Evolutionary conservation across 2,797 vertebrate genomes (phyloP), one percentile per base, ranked within the genome.

Genomic region (Muraenolepis orangiensis): DNA sequence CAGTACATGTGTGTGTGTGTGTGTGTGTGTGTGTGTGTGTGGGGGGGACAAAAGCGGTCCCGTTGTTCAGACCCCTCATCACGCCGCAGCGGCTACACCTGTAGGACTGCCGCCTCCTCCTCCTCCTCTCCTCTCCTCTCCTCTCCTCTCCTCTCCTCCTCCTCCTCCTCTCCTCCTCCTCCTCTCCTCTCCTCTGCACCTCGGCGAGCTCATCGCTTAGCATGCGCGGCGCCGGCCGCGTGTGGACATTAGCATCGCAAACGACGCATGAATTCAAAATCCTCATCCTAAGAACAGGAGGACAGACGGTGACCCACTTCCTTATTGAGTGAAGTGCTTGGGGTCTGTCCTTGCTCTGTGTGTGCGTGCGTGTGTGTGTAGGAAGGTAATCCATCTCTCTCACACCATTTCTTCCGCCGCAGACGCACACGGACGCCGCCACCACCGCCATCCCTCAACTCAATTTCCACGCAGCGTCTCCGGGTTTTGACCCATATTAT

Each of bases 201-300:
- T 51, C 16, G 76, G 72, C 81, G 70, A 86, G 88, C 82, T 86
- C 82, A 85, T 88, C 83, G 74, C 74, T 81, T 5, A 23, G 80
- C 81, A 69, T 77, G 82, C 16, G 72, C 40, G 3, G 5, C 42
- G n/a, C n/a, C n/a, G n/a, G n/a, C n/a, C n/a, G n/a, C 42, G 4
- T 51, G 76, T 81, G 75, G 87, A 20, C 18, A 84, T 82, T 87
- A 82, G 80, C 74, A 80, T 81, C 84, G 83, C 84, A 83, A 91
- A 89, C 84, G 84, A 77, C 82, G 84, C 76, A 76, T 28, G 61
- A 23, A 23, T 23, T 13, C 6, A 23, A 13, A 23, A 66, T 26
- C 2, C n/a, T n/a, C n/a, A 18, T 5, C 16, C 1, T 4, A 51
- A 20, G 13, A 13, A 51, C 3, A 51, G 13, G 13, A 51, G 26